Conservation (phyloP, 2,113 vertebrate species). For the Tragelaphus buxtoni region DNA sequence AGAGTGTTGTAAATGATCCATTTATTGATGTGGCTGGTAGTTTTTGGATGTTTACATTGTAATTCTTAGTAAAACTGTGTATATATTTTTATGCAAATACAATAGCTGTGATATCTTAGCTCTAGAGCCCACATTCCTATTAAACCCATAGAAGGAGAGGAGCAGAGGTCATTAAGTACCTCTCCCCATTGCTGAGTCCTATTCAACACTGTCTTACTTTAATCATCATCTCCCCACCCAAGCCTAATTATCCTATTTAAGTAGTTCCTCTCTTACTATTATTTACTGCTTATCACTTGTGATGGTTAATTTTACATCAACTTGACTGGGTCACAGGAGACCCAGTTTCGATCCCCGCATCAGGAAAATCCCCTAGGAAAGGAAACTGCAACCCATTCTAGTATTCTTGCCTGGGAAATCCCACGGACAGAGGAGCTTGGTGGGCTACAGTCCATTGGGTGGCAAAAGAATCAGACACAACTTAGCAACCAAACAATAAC, state of each 20-base stretch:
- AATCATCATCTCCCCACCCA: not conserved
- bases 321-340: not conserved
- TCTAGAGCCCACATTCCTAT: not conserved
- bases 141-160: not conserved
- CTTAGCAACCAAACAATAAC: not conserved
- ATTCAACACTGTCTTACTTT: not conserved
- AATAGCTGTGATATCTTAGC: not conserved
- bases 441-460: rapidly evolving
- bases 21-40: not conserved
- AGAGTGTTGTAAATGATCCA: not conserved
- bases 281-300: not conserved
- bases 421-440: not conserved
- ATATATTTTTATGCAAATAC: not conserved
- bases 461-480: not conserved
- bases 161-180: not conserved
- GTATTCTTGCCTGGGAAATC: not conserved
- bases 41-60: not conserved
- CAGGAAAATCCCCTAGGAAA: not conserved
- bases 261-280: not conserved
- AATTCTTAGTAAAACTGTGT: not conserved
- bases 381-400: not conserved
- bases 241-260: not conserved
- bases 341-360: not conserved
- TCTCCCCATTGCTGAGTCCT: not conserved
- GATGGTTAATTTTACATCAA: not conserved